Evolutionary conservation across 2,113 vertebrate species (phyloP).

Genomic region (Oryzias melastigma): DNA sequence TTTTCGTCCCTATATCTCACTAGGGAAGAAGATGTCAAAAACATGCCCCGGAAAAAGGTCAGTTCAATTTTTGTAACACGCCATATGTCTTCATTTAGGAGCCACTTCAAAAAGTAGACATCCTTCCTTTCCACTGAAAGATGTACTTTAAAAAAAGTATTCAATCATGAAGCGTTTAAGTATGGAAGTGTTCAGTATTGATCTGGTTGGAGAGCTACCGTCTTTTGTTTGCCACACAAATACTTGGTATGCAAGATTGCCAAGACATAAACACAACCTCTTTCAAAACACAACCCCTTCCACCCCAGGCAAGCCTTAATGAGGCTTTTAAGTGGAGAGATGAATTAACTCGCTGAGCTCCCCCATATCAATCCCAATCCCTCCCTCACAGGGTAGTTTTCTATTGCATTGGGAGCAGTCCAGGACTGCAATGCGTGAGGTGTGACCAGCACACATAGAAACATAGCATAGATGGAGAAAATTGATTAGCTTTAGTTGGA

Average conservation of each 20-base stretch:
- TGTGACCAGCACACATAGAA: constrained; percentile 27
- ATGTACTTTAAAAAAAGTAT: constrained; percentile 55
- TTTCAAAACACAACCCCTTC: constrained; percentile 20
- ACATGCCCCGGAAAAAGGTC: constrained; percentile 73
- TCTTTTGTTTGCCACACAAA: constrained; percentile 68
- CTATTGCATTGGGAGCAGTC: constrained; percentile 27
- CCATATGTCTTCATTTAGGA: constrained; percentile 71
- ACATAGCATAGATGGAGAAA: constrained; percentile 8
- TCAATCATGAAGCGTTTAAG: constrained; percentile 55
- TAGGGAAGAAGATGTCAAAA: constrained; percentile 63
- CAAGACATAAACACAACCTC: constrained; percentile 62
- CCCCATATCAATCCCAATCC: constrained; percentile 33
- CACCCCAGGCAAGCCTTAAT: constrained; percentile 69
- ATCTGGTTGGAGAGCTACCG: constrained; percentile 49
- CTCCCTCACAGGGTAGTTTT: constrained; percentile 30
- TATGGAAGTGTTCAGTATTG: constrained; percentile 38
- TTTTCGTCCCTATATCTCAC: constrained; percentile 48
- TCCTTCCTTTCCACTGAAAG: constrained; percentile 36
- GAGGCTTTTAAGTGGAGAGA: constrained; percentile 75
- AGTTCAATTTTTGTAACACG: constrained; percentile 66
- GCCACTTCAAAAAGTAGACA: constrained; percentile 24
- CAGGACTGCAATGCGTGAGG: constrained; percentile 42
- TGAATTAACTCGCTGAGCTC: constrained; percentile 80
- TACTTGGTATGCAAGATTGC: constrained; percentile 52
- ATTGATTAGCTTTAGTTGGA: constrained; percentile 30